phyloP scores from a whole-genome alignment of 2,113 vertebrate genomes.

The Lophius piscatorius region DNA sequence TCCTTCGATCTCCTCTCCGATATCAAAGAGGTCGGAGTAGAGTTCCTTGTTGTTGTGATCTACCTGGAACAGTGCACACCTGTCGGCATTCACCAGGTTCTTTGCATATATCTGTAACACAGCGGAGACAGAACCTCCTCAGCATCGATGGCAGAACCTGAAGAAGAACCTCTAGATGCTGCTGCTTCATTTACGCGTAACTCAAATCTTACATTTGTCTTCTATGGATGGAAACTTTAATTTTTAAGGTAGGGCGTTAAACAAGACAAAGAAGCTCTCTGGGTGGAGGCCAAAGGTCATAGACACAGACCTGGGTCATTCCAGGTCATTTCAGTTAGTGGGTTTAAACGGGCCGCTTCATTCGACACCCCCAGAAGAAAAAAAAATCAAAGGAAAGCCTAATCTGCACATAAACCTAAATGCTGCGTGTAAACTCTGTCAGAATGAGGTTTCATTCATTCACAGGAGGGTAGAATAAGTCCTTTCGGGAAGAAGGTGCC shows the following conservation, averaged over 20 bases:
- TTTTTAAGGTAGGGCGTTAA: neutral
- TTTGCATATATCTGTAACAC: slow-evolving; percentile 98
- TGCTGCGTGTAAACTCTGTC: too few species aligned
- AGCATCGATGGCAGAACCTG: slow-evolving; percentile 13
- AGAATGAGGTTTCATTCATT: too few species aligned
- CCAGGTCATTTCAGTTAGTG: slow-evolving; percentile 10
- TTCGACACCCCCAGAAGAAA: too few species aligned
- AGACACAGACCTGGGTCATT: slow-evolving; percentile 36
- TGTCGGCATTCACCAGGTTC: slow-evolving; percentile 99
- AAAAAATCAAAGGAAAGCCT: too few species aligned
- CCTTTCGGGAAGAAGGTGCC: too few species aligned
- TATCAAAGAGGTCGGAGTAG: slow-evolving; percentile 98
- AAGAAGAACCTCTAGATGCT: neutral
- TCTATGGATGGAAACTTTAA: slow-evolving; percentile 19
- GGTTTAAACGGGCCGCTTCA: too few species aligned
- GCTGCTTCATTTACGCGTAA: neutral
- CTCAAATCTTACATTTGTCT: slow-evolving; percentile 3
- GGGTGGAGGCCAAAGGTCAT: too few species aligned
- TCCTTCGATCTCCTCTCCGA: slow-evolving; percentile 96
- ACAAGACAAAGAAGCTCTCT: neutral
- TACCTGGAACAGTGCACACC: slow-evolving; percentile 99
- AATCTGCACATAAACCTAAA: too few species aligned
- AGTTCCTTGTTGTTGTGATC: slow-evolving; percentile 98
- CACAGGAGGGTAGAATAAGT: too few species aligned
- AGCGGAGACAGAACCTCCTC: slow-evolving; percentile 43